Evolutionary conservation across 2,888 invertebrate genomes (phyloP).

Genomic region (Ectemnius cavifrons): DNA sequence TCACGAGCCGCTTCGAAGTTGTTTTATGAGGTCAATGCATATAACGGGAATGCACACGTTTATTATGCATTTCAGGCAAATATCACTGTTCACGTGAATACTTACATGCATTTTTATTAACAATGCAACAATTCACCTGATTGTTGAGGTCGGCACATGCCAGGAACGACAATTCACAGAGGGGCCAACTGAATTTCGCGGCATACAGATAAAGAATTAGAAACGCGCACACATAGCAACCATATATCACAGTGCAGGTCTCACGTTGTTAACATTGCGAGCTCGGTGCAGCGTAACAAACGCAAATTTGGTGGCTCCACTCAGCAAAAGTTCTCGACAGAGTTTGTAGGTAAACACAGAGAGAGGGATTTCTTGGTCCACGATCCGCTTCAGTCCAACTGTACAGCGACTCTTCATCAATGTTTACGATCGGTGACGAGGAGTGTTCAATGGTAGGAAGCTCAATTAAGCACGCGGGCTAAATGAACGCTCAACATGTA

Average conservation of each 20-base stretch:
- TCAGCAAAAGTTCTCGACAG: background rate
- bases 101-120: conserved; percentile 69
- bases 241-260: too few relatives aligned
- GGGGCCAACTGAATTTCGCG: too few relatives aligned
- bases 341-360: background rate
- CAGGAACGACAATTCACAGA: background rate
- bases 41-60: too few relatives aligned
- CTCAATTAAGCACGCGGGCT: conserved; percentile 46
- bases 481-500: conserved; percentile 27
- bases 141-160: background rate
- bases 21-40: too few relatives aligned
- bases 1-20: background rate
- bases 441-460: conserved; percentile 26
- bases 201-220: too few relatives aligned
- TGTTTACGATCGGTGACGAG: conserved; percentile 24
- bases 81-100: conserved; percentile 33
- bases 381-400: background rate
- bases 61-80: background rate
- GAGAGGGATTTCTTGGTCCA: background rate
- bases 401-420: conserved; percentile 7
- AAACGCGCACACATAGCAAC: too few relatives aligned
- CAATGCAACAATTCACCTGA: conserved; percentile 50
- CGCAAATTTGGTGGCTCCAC: conserved; percentile 21
- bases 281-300: too few relatives aligned
- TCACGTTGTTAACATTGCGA: too few relatives aligned